These are phyloP conservation scores for Chauna torquata DNA, from an alignment of 2,113 vertebrate genomes.

Conservation along the genomic window DNA sequence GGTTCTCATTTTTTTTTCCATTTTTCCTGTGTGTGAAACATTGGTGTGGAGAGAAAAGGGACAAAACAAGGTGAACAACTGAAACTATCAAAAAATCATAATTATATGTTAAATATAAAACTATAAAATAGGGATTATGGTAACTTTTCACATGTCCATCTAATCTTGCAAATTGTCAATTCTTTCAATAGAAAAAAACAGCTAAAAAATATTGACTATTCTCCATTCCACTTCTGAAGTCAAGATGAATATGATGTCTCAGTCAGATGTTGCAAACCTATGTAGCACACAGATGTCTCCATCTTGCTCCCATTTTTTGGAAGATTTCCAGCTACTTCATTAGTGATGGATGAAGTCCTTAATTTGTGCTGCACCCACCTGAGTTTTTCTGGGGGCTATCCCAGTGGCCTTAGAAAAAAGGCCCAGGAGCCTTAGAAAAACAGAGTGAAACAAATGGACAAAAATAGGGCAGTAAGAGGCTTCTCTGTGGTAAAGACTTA, in stretches of 20 bases:
- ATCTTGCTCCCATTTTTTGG: neutral
- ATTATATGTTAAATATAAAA: neutral
- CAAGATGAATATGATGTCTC: neutral
- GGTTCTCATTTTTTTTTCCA: neutral
- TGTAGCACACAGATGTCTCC: neutral
- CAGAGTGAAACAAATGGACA: neutral
- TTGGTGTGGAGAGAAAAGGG: neutral
- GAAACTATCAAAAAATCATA: neutral
- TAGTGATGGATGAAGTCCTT: neutral
- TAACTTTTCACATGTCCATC: neutral
- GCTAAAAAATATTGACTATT: neutral
- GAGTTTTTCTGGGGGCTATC: neutral
- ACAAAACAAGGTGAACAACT: neutral
- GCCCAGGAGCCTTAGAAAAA: neutral
- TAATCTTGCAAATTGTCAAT: neutral
- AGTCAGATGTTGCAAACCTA: neutral
- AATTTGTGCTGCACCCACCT: neutral
- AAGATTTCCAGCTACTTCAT: neutral
- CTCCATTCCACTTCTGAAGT: neutral
- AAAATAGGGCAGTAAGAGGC: neutral
- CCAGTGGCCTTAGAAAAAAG: neutral
- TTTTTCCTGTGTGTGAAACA: neutral
- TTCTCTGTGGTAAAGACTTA: neutral
- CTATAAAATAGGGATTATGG: neutral
- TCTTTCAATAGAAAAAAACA: neutral